Base-by-base conservation (phyloP, 2,797 vertebrate species). In the Syngnathus acus region DNA sequence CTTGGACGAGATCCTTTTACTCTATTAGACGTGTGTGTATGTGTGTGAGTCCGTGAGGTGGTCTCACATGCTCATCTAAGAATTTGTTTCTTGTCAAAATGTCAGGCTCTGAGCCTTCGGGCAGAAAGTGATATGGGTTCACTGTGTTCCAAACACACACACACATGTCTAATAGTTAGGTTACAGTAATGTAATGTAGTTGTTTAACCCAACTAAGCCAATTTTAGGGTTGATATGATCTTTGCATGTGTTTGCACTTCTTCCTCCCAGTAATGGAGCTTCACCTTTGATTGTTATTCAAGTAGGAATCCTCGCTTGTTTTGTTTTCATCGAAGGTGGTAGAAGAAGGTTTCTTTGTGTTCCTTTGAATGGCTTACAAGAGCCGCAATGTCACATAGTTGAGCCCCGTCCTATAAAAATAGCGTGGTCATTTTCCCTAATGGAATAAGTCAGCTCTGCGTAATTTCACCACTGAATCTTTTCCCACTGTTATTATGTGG, bases 391-490 rank as follows among this genome's bases (percentile, higher is more conserved):
- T 85, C 75, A 82, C 77, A 89, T 86, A 86, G 72, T 85, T 89
- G 87, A 84, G 82, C 67, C 65, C 23, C 57, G 69, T 82, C 86
- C 85, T 79, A 84, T 54, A 77, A 85, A 84, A 88, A 85, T 82
- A 88, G 62, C 68, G 58, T 77, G 67, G 54, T 37, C 53, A 71
- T 77, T 86, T 86, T 77, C 66, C 65, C 59, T 72, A 74, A 78
- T 78, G 79, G 77, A 87, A 77, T 68, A 81, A 83, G 64, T 72
- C 65, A 71, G 73, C 66, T 54, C 61, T 40, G 55, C 68, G 63
- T 74, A 68, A 76, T 79, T 74, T 75, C 71, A 78, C 67, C 68
- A 40, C 57, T 74, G 50, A 65, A 68, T 76, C 63, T 64, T 65
- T 39, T 48, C 47, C 55, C 62, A 21, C 39, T 70, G 67, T 68